Evolutionary conservation across 2,888 invertebrate species (phyloP).

Genomic region (Gastracanthus pulcherrimus): DNA sequence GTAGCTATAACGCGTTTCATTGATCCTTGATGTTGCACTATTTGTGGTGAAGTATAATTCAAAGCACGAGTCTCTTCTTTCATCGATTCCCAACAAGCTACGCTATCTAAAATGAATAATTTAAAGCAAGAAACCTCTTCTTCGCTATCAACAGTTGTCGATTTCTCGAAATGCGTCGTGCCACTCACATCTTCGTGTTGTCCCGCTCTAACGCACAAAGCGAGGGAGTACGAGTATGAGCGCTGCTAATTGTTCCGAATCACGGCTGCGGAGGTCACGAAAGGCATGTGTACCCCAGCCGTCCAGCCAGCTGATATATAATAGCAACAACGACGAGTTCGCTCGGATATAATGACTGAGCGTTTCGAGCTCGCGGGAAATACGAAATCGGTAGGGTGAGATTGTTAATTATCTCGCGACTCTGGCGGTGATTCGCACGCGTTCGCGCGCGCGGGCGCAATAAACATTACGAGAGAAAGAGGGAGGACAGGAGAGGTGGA

Average conservation of each 20-base stretch:
- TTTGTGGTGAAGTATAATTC: no score
- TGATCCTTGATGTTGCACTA: no score
- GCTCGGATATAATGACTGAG: not conserved
- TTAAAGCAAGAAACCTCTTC: not conserved
- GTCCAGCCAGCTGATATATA: not conserved
- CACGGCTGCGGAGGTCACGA: not conserved
- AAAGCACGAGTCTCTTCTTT: no score
- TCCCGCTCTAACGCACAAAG: not conserved
- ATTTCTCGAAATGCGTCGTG: not conserved
- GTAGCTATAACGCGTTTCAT: no score
- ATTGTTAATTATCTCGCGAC: constrained; percentile 38
- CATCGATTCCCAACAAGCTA: no score
- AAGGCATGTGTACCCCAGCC: not conserved
- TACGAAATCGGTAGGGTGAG: constrained; percentile 20
- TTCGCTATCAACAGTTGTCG: not conserved
- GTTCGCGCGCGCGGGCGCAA: no score
- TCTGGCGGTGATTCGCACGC: constrained; percentile 21
- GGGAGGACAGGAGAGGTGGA: not conserved
- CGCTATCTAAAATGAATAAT: not conserved
- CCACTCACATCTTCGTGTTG: not conserved
- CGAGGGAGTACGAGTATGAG: not conserved
- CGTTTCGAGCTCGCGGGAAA: not conserved
- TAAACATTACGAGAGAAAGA: constrained; percentile 3
- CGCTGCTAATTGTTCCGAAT: constrained; percentile 6
- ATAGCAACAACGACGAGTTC: not conserved